Percentiles rank a stretch among this genome's conserved stretches.
phyloP scores from a whole-genome alignment of 2,797 vertebrate genomes.

The Protonibea diacanthus region DNA sequence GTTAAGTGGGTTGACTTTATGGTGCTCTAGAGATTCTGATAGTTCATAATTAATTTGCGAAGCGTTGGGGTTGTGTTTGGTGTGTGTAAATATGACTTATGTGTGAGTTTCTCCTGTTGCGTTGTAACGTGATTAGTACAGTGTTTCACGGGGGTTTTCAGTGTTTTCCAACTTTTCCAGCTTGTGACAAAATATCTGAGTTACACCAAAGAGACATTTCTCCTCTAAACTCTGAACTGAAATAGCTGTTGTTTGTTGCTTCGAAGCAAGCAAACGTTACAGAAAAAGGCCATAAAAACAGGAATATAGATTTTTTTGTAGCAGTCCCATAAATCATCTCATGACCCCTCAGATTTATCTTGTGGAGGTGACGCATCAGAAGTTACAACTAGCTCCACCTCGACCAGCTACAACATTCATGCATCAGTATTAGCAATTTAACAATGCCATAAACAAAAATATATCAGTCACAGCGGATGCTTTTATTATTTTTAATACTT shows the following conservation, averaged over 20 bases:
- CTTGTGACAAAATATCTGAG: background rate
- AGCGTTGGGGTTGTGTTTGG: no score
- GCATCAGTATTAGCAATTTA: background rate
- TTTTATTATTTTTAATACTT: background rate
- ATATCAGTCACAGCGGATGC: background rate
- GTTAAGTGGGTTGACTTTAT: no score
- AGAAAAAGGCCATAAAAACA: background rate
- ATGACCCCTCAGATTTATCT: background rate
- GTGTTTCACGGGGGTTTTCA: no score
- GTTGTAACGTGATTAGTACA: no score
- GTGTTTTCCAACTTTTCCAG: background rate
- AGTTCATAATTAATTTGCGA: no score
- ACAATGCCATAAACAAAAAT: background rate
- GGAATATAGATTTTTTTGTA: background rate
- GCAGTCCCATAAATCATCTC: background rate
- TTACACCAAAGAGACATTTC: background rate
- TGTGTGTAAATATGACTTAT: no score
- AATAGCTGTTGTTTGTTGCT: background rate
- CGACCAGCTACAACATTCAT: background rate
- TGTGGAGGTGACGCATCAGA: background rate
- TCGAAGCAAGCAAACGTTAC: no score
- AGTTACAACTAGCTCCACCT: background rate
- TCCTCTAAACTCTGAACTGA: background rate
- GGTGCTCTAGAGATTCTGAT: no score
- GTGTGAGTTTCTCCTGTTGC: no score